Evolutionary conservation across 2,113 vertebrate genomes (phyloP).

Genomic region (Baryphthengus martii): DNA sequence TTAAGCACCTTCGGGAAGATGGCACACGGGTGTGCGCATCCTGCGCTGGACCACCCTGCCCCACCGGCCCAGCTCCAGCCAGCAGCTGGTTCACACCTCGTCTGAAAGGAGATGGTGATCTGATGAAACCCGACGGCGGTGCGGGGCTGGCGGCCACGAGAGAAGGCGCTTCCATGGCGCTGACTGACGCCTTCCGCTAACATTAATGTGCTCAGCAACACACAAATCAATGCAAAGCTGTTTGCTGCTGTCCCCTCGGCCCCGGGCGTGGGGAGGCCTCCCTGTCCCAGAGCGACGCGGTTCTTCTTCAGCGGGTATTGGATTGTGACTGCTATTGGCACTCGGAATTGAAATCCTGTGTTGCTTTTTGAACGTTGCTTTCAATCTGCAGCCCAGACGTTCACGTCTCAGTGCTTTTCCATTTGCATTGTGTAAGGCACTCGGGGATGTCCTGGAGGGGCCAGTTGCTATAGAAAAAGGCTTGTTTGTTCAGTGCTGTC

Average conservation of each 20-base stretch:
- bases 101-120: background rate
- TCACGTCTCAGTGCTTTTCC: background rate
- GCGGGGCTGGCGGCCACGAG: background rate
- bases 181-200: background rate
- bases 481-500: background rate
- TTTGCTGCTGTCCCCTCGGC: background rate
- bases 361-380: background rate
- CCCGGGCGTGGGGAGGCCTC: background rate
- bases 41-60: background rate
- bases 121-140: background rate
- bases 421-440: background rate
- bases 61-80: background rate
- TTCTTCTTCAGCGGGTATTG: background rate
- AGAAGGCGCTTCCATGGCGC: background rate
- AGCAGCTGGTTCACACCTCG: background rate
- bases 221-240: background rate
- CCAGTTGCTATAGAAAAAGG: background rate
- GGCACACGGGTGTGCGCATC: accelerated
- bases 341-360: background rate
- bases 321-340: background rate
- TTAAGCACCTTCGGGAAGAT: background rate
- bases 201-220: background rate
- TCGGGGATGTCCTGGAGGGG: background rate
- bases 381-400: background rate
- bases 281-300: background rate